Percentiles rank a stretch among this genome's conserved stretches.
Evolutionary conservation across 2,797 vertebrate species (phyloP).

Genomic region (Cyprinodon diabolis): DNA sequence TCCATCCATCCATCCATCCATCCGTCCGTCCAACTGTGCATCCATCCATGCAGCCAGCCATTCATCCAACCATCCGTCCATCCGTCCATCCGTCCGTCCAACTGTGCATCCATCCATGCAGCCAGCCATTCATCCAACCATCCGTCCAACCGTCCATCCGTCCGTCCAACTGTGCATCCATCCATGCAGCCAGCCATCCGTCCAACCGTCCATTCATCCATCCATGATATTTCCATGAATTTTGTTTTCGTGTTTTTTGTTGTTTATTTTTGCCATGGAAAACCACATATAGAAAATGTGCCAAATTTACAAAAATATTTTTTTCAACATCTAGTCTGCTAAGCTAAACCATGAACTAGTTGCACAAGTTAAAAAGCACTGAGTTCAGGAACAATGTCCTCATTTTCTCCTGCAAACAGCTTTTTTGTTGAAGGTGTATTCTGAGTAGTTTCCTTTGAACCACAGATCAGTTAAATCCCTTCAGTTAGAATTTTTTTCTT

Average conservation of each 20-base stretch:
- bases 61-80: no score
- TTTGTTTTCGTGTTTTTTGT: background rate
- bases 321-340: background rate
- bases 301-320: background rate
- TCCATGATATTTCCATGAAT: no score
- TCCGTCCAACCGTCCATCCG: background rate
- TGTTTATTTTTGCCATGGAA: background rate
- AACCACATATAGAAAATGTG: background rate
- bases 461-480: constrained; percentile 14
- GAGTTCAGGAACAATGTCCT: background rate
- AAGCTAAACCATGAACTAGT: background rate
- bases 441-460: background rate
- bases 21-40: no score
- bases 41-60: no score
- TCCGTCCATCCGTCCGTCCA: no score
- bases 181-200: background rate
- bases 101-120: background rate
- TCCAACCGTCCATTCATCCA: background rate
- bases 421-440: no score
- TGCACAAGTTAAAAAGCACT: no score
- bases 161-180: background rate
- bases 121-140: background rate
- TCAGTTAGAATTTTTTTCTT: constrained; percentile 35
- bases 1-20: no score
- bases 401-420: background rate